Percentiles rank a stretch among this genome's conserved stretches.
These are phyloP conservation scores for Dryococelus australis DNA, from an alignment of 2,888 invertebrate genomes.

Conservation along the genomic window DNA sequence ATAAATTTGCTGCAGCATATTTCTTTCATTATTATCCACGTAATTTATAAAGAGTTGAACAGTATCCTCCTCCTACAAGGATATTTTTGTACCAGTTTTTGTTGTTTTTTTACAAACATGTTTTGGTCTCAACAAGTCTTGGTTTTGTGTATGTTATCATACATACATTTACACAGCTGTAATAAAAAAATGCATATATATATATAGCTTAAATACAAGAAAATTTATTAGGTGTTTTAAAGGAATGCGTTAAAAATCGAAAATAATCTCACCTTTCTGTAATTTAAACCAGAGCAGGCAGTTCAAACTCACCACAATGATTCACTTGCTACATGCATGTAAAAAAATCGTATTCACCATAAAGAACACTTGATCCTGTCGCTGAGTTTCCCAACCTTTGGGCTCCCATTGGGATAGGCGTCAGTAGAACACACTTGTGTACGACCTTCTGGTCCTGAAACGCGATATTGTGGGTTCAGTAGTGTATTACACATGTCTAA, in stretches of 20 bases:
- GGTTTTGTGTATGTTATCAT: background rate
- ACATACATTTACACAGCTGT: background rate
- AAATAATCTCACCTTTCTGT: background rate
- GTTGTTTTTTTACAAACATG: background rate
- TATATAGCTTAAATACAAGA: background rate
- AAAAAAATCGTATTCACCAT: too few relatives aligned
- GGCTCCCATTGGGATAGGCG: too few relatives aligned
- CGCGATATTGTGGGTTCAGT: too few relatives aligned
- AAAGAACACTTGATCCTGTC: too few relatives aligned
- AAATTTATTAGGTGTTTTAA: background rate
- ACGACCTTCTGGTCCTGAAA: too few relatives aligned
- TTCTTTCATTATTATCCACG: background rate
- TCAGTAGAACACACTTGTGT: too few relatives aligned
- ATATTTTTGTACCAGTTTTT: background rate
- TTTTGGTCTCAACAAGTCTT: background rate
- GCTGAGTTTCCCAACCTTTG: too few relatives aligned
- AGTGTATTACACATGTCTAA: too few relatives aligned
- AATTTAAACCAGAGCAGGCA: background rate
- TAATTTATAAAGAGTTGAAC: background rate
- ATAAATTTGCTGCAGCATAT: background rate
- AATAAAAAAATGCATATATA: background rate
- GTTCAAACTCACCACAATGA: too few relatives aligned
- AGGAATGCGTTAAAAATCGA: background rate
- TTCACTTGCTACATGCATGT: too few relatives aligned
- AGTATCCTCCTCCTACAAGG: background rate